Base-by-base conservation (phyloP, 2,113 vertebrate species). In the Hemibagrus wyckioides region DNA sequence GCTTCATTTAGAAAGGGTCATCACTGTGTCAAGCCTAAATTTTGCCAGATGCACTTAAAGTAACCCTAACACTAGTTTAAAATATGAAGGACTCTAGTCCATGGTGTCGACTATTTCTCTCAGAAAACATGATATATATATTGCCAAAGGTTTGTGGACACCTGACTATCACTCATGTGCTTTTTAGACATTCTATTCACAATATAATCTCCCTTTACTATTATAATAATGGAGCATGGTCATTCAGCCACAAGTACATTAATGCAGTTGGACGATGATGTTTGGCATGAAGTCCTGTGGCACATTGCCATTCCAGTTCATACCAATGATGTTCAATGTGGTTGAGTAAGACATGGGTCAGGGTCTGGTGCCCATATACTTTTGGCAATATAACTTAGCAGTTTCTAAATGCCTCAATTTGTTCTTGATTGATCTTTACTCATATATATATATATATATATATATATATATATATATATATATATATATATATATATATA, bases 1-100 rank as follows among this genome's bases (percentile, higher is more conserved):
- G 54, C 44, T 84, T 39, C 19, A 80, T 75, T 87, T 75, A 44
- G 71, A 87, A 77, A 86, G 54, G 75, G 54, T 33, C 50, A 39
- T 86, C 56, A 80, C 77, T 84, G 85, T 84, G 88, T 67, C 41
- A 83, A 48, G 14, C 9, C 21, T 54, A 54, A 80, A 69, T 63
- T 79, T 39, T 85, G 73, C 83, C 71, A 82, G 82, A 30, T 76
- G 65, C 79, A 44, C 76, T 88, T 84, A 69, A 79, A 36, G 63
- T 33, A 41, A 39, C 28, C 28, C 44, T 73, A 73, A 85, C 41
- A 88, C 76, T 69, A 73, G 41, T 50, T 63, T 75, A 44, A 77
- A 81, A 77, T 39, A 57, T 61, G 14, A 65, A 39, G 17, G 13
- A n/a, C 44, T 33, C 23, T 39, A 79, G 33, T 33, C 28, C 33